Evolutionary conservation across 1,140 invertebrate species (phyloP).

Genomic region (Cydia splendana): DNA sequence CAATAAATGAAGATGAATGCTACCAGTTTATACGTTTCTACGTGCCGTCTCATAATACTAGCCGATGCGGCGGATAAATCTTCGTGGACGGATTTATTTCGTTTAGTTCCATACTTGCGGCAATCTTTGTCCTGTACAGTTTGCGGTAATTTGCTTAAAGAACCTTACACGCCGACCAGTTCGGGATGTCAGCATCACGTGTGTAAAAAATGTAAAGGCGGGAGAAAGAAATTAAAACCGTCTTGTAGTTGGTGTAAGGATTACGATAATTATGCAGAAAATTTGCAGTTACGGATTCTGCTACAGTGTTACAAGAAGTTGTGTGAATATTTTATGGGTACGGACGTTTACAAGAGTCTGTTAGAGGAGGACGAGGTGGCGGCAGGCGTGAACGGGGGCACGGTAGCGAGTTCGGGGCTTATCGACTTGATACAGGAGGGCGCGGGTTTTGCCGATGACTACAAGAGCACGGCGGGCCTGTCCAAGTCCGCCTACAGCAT

Average conservation of each 20-base stretch:
- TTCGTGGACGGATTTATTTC: conserved; percentile 90
- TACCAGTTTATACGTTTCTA: conserved; percentile 90
- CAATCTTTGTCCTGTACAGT: conserved; percentile 94
- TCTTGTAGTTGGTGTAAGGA: conserved; percentile 92
- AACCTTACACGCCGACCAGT: conserved; percentile 89
- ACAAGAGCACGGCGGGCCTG: conserved; percentile 84
- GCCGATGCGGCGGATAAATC: conserved; percentile 82
- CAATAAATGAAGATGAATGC: conserved; percentile 86
- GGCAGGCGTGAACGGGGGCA: conserved; percentile 71
- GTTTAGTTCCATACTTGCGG: conserved; percentile 90
- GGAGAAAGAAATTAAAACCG: conserved; percentile 91
- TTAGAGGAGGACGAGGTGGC: conserved; percentile 79
- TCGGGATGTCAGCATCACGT: conserved; percentile 94
- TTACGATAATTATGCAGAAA: conserved; percentile 90
- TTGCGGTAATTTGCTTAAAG: conserved; percentile 90
- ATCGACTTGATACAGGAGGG: conserved; percentile 90
- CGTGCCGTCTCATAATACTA: conserved; percentile 89
- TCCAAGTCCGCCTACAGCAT: conserved; percentile 87
- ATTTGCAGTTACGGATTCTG: conserved; percentile 89
- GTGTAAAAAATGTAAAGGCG: conserved; percentile 89
- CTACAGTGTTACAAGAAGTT: conserved; percentile 94
- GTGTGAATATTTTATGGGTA: conserved; percentile 89
- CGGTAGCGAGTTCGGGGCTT: conserved; percentile 81
- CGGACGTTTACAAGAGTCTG: conserved; percentile 84
- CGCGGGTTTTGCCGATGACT: conserved; percentile 87